phyloP scores from a whole-genome alignment of 2,888 invertebrate genomes.

The Leptura quadrifasciata region DNA sequence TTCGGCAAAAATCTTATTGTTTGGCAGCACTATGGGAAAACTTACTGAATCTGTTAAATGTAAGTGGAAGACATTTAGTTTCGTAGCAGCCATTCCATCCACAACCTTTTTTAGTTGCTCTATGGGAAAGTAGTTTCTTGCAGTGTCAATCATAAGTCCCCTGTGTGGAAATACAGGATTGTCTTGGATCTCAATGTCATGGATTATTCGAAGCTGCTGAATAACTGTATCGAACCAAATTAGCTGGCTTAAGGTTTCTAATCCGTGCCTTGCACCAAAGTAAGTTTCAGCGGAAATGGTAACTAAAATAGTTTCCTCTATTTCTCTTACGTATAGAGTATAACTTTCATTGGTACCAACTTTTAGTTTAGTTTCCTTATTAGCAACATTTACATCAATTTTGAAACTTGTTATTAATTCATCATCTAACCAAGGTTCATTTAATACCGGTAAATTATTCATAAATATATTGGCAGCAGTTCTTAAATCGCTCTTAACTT shows the following conservation, averaged over 20 bases:
- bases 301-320: slow-evolving; percentile 75
- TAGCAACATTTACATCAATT: slow-evolving; percentile 71
- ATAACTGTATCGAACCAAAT: slow-evolving; percentile 83
- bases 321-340: slow-evolving; percentile 62
- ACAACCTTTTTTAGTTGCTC: slow-evolving; percentile 82
- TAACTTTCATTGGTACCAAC: slow-evolving; percentile 85
- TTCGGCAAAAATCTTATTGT: slow-evolving; percentile 83
- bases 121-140: slow-evolving; percentile 89
- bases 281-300: slow-evolving; percentile 79
- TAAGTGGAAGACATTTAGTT: slow-evolving; percentile 94
- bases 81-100: slow-evolving; percentile 90
- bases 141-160: slow-evolving; percentile 91
- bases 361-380: slow-evolving; percentile 73
- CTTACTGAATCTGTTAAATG: slow-evolving; percentile 91
- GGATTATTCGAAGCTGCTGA: slow-evolving; percentile 78
- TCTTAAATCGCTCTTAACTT: slow-evolving; percentile 71
- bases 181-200: slow-evolving; percentile 81
- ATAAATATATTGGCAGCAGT: slow-evolving; percentile 75
- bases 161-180: slow-evolving; percentile 86
- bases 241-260: slow-evolving; percentile 84
- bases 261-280: slow-evolving; percentile 84
- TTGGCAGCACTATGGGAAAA: slow-evolving; percentile 87
- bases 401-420: slow-evolving; percentile 47
- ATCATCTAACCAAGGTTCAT: slow-evolving; percentile 32
- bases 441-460: slow-evolving; percentile 51